Evolutionary conservation across 2,797 vertebrate genomes (phyloP), one percentile per base, ranked within the genome.

Genomic region (Eulemur coronatus): DNA sequence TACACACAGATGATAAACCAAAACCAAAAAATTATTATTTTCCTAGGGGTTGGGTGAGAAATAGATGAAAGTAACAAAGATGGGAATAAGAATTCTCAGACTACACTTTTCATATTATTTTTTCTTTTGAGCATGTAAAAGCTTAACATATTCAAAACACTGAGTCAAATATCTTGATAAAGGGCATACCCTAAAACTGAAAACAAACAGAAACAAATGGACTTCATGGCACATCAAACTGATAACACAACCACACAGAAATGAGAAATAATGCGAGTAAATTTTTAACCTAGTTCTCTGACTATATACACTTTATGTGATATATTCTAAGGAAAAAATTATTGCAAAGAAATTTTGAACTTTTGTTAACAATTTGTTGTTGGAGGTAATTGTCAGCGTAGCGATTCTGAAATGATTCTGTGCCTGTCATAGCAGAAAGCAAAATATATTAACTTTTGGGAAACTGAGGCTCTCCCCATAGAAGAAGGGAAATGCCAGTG

Each of bases 391-490:
- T 22, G 24, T 26, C 43, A 48, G 46, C 12, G 1, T 5, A 15
- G 22, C 11, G 15, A 46, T 24, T 61, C 50, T 84, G 63, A n/a
- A 24, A 14, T 41, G 72, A 78, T 0, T 30, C 9, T 26, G 4
- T 48, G 52, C 22, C 0, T 18, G 26, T 30, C 7, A 22, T 0
- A 14, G 43, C 52, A 4, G 0, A 12, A 28, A 48, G 63, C 33
- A 78, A 48, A 46, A 38, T 22, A 1, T 1, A 20, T 38, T 35
- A 15, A 28, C 2, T 33, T 35, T 55, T 0, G 4, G 17, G 38
- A 43, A 28, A 65, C 35, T 70, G 28, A 35, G 30, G n/a, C 41
- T 20, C 63, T 57, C 41, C 14, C 30, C 24, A 0, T 1, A 5
- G 48, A 50, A 93, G 70, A 78, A 50, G 52, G 33, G 22, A n/a